Conservation (phyloP, 92 coral and sea anemone genomes). For the Phenganax marumi region DNA sequence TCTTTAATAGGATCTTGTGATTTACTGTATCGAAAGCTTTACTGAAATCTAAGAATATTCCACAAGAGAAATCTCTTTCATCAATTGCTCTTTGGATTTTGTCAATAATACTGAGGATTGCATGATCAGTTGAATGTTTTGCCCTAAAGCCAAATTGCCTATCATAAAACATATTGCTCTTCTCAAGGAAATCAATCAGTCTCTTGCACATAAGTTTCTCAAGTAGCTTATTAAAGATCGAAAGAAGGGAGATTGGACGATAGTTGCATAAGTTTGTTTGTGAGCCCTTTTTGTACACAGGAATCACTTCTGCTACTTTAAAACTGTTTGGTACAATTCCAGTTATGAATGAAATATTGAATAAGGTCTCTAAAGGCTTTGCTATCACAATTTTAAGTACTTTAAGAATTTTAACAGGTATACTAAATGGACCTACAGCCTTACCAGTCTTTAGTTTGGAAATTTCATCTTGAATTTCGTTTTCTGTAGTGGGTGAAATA, state of each 20-base stretch:
- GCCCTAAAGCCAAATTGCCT: slow-evolving; percentile 28
- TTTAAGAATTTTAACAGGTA: slow-evolving; percentile 49
- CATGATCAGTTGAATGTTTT: slow-evolving; percentile 33
- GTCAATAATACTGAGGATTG: slow-evolving; percentile 35
- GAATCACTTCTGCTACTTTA: slow-evolving; percentile 44
- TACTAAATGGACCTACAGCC: slow-evolving; percentile 61
- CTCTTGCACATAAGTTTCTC: slow-evolving; percentile 59
- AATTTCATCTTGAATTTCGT: slow-evolving; percentile 58
- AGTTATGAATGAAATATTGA: slow-evolving; percentile 50
- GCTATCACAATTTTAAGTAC: slow-evolving; percentile 48
- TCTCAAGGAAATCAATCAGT: background rate
- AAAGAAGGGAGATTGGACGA: slow-evolving; percentile 55
- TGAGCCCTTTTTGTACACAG: slow-evolving; percentile 53
- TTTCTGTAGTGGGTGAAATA: slow-evolving; percentile 47
- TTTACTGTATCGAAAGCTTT: slow-evolving; percentile 1
- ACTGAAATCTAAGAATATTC: slow-evolving; percentile 13
- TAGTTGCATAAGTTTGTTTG: slow-evolving; percentile 41
- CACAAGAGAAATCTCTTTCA: slow-evolving; percentile 41
- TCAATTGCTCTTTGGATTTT: slow-evolving; percentile 36
- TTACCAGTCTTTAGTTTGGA: slow-evolving; percentile 34
- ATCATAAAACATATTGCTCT: slow-evolving; percentile 27
- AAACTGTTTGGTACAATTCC: slow-evolving; percentile 55
- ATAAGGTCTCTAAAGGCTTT: slow-evolving; percentile 53
- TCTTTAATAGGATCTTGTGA: slow-evolving; percentile 20
- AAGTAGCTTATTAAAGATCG: slow-evolving; percentile 46